Percentiles rank a stretch among this genome's conserved stretches.
These are phyloP conservation scores for Phenganax stokvisi DNA, from an alignment of 92 coral and sea anemone genomes.

Conservation along the genomic window DNA sequence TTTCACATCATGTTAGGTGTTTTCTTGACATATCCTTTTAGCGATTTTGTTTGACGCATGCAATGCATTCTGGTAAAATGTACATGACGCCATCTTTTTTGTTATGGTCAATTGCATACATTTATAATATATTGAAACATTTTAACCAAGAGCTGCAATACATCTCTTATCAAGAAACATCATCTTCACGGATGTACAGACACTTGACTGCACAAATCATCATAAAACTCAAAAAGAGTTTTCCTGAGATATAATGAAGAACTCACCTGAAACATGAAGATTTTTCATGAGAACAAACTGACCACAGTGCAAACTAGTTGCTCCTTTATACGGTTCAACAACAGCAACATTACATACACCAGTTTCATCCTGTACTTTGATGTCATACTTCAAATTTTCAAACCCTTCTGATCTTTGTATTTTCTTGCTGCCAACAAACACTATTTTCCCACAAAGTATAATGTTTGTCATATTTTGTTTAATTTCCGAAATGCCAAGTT, in stretches of 20 bases:
- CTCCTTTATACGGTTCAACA: slow-evolving; percentile 39
- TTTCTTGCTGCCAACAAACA: slow-evolving; percentile 45
- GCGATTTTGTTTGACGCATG: no score
- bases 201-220: background rate
- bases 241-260: background rate
- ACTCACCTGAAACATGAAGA: slow-evolving; percentile 54
- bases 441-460: slow-evolving; percentile 61
- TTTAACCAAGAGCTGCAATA: background rate
- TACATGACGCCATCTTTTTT: no score
- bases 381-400: slow-evolving; percentile 52
- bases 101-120: no score
- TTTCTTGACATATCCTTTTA: no score
- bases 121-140: background rate
- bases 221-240: background rate
- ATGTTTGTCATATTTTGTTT: slow-evolving; percentile 68
- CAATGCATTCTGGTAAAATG: no score
- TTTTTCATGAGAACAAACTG: slow-evolving; percentile 77
- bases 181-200: no score
- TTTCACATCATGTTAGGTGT: no score
- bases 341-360: slow-evolving; percentile 49
- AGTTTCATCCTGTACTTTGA: slow-evolving; percentile 57
- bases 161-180: no score
- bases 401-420: slow-evolving; percentile 44
- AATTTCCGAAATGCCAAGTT: slow-evolving; percentile 64
- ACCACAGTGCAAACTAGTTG: slow-evolving; percentile 46